phyloP scores from a whole-genome alignment of 2,797 vertebrate genomes.

The Crocidura indochinensis region DNA sequence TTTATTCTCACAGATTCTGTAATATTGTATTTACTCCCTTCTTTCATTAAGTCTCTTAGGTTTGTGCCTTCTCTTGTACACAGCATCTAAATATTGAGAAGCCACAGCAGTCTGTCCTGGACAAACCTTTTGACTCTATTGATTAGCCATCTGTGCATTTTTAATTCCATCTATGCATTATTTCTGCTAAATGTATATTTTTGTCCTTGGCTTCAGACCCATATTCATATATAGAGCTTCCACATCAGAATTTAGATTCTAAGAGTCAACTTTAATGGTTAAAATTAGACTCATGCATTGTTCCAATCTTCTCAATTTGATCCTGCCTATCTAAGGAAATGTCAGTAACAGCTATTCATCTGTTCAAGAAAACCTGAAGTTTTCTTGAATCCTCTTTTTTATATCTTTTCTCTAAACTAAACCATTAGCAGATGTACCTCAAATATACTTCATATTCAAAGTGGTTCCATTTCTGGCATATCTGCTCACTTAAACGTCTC shows the following conservation, averaged over 20 bases:
- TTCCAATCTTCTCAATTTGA: background rate
- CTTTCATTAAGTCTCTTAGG: background rate
- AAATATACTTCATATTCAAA: background rate
- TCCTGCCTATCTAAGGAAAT: background rate
- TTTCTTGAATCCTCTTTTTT: slow-evolving; percentile 6
- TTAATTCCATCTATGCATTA: background rate
- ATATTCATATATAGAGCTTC: background rate
- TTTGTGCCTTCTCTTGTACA: background rate
- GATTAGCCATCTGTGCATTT: background rate
- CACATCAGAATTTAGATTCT: slow-evolving; percentile 4
- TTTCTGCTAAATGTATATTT: slow-evolving; percentile 1
- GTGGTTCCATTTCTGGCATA: background rate
- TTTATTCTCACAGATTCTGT: background rate
- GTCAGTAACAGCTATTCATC: background rate
- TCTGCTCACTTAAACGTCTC: background rate
- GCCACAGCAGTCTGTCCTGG: background rate
- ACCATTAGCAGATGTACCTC: background rate
- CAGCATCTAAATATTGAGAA: slow-evolving; percentile 16
- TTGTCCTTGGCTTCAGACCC: background rate
- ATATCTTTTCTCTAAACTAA: background rate
- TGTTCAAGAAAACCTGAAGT: background rate
- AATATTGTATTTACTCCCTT: background rate
- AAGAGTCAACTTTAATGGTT: background rate
- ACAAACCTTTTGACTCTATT: background rate
- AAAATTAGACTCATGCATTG: background rate